These are phyloP conservation scores for Tinamus major DNA, from an alignment of 2,797 vertebrate genomes.

Conservation along the genomic window DNA sequence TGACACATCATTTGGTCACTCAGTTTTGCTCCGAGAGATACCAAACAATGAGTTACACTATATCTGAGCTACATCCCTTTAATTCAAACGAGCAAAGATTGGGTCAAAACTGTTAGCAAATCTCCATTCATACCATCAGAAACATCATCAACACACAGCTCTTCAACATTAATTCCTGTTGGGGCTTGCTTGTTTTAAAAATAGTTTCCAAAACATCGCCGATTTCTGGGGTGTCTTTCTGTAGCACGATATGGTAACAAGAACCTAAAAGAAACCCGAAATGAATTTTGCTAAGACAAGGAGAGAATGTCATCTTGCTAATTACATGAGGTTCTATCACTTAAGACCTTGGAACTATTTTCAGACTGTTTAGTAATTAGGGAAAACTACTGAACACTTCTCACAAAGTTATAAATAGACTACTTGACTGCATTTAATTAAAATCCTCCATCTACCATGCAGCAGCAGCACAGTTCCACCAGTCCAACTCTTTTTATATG, in stretches of 20 bases:
- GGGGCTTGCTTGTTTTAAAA: neutral
- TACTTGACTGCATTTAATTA: conserved; percentile 18
- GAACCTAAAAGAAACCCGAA: neutral
- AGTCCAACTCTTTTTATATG: neutral
- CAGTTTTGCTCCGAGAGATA: neutral
- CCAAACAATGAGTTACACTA: neutral
- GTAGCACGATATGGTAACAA: neutral
- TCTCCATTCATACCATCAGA: neutral
- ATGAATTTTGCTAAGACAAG: conserved; percentile 40
- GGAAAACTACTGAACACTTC: conserved; percentile 27
- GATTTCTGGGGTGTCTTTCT: conserved; percentile 3
- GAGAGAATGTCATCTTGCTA: conserved; percentile 3
- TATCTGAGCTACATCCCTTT: neutral
- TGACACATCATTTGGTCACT: neutral
- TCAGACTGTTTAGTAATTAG: conserved; percentile 34
- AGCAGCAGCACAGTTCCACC: neutral
- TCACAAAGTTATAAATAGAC: conserved; percentile 37
- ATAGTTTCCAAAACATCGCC: neutral
- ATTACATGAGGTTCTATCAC: conserved; percentile 21
- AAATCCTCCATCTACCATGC: neutral
- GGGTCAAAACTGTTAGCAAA: neutral
- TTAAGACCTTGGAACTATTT: conserved; percentile 48
- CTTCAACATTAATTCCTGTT: neutral
- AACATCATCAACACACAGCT: neutral
- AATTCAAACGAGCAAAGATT: neutral